Percentiles rank a stretch among this genome's conserved stretches.
phyloP scores from a whole-genome alignment of 2,797 vertebrate genomes.

The Chaetophractus vellerosus region DNA sequence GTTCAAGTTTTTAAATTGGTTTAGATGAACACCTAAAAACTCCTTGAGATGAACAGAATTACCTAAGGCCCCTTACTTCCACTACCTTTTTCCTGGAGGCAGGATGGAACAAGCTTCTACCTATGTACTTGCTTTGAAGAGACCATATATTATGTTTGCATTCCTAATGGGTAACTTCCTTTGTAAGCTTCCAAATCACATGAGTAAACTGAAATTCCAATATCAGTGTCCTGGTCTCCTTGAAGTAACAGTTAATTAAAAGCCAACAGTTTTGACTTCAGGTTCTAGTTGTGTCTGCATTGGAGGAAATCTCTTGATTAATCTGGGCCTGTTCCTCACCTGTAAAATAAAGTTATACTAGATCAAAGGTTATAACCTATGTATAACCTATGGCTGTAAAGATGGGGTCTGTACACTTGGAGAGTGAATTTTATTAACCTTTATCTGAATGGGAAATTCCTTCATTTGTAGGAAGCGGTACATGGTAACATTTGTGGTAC shows the following conservation, averaged over 20 bases:
- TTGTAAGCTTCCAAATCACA: background rate
- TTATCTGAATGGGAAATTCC: background rate
- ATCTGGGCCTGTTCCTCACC: background rate
- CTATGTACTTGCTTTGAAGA: background rate
- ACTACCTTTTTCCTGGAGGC: background rate
- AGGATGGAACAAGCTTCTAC: background rate
- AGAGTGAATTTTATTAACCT: background rate
- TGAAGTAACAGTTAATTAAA: background rate
- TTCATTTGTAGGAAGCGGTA: background rate
- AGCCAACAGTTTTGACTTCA: background rate
- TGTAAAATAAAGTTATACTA: conserved; percentile 18
- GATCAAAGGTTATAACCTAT: background rate
- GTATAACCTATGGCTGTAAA: background rate
- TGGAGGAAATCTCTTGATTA: background rate
- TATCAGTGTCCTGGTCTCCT: background rate
- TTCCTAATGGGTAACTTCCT: background rate
- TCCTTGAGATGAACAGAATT: background rate
- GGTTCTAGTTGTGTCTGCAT: background rate
- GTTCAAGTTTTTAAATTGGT: conserved; percentile 40
- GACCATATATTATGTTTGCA: background rate
- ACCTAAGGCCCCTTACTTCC: background rate
- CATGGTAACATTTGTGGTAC: background rate
- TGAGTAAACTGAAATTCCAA: background rate
- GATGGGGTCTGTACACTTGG: background rate
- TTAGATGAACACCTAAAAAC: background rate